A percentile compares a stretch with the other conserved stretches of the same genome.
These are phyloP conservation scores for Triops longicaudatus DNA, from an alignment of 1,140 invertebrate genomes.

Conservation along the genomic window DNA sequence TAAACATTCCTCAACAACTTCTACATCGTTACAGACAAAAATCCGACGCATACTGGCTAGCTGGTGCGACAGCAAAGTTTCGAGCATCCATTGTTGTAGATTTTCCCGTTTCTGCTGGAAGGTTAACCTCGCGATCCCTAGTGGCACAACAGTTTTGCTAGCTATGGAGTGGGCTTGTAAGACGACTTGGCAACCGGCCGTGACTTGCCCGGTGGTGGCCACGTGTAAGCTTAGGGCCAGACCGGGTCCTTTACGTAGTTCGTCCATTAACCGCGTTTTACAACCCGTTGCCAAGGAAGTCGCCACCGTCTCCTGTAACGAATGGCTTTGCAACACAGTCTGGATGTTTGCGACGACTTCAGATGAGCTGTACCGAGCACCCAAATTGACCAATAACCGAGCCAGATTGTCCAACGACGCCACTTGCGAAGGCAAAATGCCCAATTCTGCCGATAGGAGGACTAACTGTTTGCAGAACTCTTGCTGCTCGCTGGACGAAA, in stretches of 20 bases:
- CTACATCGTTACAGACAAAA: background rate
- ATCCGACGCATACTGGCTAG: background rate
- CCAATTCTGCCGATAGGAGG: background rate
- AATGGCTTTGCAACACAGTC: background rate
- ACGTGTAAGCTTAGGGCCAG: background rate
- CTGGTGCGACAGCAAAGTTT: background rate
- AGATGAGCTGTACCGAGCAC: background rate
- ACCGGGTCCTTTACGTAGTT: background rate
- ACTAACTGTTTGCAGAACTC: slow-evolving; percentile 1
- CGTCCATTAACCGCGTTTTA: background rate
- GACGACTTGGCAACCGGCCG: background rate
- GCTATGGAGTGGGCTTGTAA: background rate
- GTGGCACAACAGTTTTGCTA: background rate
- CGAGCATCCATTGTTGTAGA: background rate
- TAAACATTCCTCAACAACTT: background rate
- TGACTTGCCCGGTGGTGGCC: background rate
- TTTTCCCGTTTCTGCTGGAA: background rate
- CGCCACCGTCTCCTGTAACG: background rate
- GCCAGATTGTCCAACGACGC: background rate
- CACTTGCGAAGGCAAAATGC: background rate
- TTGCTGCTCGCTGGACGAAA: background rate
- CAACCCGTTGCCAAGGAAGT: background rate
- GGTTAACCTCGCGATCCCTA: background rate
- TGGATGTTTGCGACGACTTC: background rate
- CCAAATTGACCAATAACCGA: background rate